Evolutionary conservation across 2,888 invertebrate species (phyloP), one percentile per base, ranked within the genome.

Genomic region (Flabesymbios commensalis): DNA sequence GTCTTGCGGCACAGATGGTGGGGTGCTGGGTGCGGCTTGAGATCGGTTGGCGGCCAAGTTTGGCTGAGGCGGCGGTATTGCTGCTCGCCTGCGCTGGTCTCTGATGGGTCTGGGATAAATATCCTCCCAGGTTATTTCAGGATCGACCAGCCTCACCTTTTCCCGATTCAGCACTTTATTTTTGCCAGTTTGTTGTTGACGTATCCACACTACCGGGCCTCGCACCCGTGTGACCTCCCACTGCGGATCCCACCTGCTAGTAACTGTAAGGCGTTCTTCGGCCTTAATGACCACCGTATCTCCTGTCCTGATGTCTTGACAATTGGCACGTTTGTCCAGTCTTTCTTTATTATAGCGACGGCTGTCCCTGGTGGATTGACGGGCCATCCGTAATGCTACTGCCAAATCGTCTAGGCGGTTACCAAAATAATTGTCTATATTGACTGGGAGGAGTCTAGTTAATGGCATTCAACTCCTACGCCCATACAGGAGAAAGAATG

Each of bases 391-490:
- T 31, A 60, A 36, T 31, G 60, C 56, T 4, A 31, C 17, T 29
- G 55, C 48, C 17, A 61, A 26, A 31, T 61, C 41, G 31, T 57
- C 61, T 39, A 57, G 32, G 1, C 61, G 61, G 28, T 61, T 49
- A 17, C 57, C 53, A n/a, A 52, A 52, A n/a, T 55, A 43, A 31
- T 55, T 10, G 3, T 19, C 45, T n/a, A 1, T 24, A 26, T 2
- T 10, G 10, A 28, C 29, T 2, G 1, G 10, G 33, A 59, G 32
- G 28, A 24, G 4, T 33, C 19, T 5, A 3, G 54, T 54, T n/a
- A 59, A 19, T 2, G 54, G 59, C n/a, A 42, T 19, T 14, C 59
- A 32, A 22, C 33, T 22, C 14, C 22, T 52, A 2, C 59, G 14
- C 1, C 59, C 59, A 52, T 59, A 59, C 17, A 54, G n/a, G 3